These are phyloP conservation scores for Dendrophyllia cribrosa DNA, from an alignment of 64 coral and sea anemone genomes.

Conservation along the genomic window DNA sequence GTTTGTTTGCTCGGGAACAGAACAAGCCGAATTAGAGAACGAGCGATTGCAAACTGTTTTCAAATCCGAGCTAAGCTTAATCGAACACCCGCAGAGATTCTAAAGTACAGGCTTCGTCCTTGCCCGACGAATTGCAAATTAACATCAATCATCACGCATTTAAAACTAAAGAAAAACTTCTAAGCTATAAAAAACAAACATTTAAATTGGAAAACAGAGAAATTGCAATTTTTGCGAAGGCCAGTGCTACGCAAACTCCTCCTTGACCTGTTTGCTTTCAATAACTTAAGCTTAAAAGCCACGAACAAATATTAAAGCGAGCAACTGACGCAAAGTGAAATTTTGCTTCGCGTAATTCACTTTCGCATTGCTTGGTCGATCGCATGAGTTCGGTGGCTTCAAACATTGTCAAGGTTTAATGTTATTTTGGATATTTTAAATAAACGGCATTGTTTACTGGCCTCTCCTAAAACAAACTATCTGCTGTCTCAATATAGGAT, in stretches of 20 bases:
- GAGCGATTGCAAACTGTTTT: neutral
- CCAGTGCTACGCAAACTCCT: neutral
- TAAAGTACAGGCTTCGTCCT: neutral
- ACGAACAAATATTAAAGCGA: neutral
- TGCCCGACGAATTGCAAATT: conserved; percentile 27
- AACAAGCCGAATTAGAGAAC: neutral
- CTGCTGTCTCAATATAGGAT: neutral
- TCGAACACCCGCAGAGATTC: conserved; percentile 6
- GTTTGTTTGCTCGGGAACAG: neutral
- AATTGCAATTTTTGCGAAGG: neutral
- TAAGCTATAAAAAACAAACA: conserved; percentile 1
- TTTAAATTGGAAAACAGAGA: neutral
- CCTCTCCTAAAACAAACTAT: conserved; percentile 16
- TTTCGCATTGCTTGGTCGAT: neutral
- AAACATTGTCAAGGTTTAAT: neutral
- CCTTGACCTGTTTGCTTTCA: neutral
- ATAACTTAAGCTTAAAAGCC: neutral
- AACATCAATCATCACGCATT: conserved; percentile 62
- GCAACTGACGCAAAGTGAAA: neutral
- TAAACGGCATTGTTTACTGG: conserved; percentile 12
- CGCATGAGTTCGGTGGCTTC: neutral
- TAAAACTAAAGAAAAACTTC: conserved; percentile 23
- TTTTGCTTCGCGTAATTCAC: conserved; percentile 1
- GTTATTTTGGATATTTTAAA: neutral
- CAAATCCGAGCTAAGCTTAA: conserved; percentile 8